A percentile compares a stretch with the other conserved stretches of the same genome.
Conservation (phyloP, 2,113 vertebrate species). For the Clarias batrachus region DNA sequence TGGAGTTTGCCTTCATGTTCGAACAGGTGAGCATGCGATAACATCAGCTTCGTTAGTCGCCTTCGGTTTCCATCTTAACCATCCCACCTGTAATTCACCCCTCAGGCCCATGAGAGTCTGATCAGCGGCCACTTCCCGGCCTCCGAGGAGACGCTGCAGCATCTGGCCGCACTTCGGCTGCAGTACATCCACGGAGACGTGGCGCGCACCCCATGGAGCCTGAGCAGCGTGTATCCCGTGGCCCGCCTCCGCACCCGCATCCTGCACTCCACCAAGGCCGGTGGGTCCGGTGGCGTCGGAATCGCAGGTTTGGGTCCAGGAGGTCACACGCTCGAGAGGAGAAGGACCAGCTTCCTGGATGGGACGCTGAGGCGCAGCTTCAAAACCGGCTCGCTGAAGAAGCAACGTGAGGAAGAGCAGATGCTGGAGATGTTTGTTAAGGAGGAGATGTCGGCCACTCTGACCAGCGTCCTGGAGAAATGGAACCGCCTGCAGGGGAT, state of each 20-base stretch:
- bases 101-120: slow-evolving; percentile 87
- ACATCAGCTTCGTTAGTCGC: background rate
- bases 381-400: slow-evolving; percentile 87
- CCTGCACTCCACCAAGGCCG: slow-evolving; percentile 83
- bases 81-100: background rate
- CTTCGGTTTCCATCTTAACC: background rate
- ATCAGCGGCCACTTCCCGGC: slow-evolving; percentile 90
- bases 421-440: slow-evolving; percentile 96
- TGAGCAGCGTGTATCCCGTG: slow-evolving; percentile 84
- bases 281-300: slow-evolving; percentile 62
- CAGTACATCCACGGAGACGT: slow-evolving; percentile 87
- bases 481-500: slow-evolving; percentile 86
- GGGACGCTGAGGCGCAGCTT: slow-evolving; percentile 86
- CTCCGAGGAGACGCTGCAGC: slow-evolving; percentile 87
- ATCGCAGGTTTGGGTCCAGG: slow-evolving; percentile 56
- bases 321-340: slow-evolving; percentile 75
- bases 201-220: slow-evolving; percentile 80
- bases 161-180: slow-evolving; percentile 83
- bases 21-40: slow-evolving; percentile 77
- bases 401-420: slow-evolving; percentile 90
- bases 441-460: slow-evolving; percentile 88
- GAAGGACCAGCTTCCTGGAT: slow-evolving; percentile 86
- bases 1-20: slow-evolving; percentile 96
- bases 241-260: slow-evolving; percentile 86
- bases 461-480: slow-evolving; percentile 85